A percentile compares a stretch with the other conserved stretches of the same genome.
These are phyloP conservation scores for Venturia canescens DNA, from an alignment of 1,140 invertebrate genomes.

Conservation along the genomic window DNA sequence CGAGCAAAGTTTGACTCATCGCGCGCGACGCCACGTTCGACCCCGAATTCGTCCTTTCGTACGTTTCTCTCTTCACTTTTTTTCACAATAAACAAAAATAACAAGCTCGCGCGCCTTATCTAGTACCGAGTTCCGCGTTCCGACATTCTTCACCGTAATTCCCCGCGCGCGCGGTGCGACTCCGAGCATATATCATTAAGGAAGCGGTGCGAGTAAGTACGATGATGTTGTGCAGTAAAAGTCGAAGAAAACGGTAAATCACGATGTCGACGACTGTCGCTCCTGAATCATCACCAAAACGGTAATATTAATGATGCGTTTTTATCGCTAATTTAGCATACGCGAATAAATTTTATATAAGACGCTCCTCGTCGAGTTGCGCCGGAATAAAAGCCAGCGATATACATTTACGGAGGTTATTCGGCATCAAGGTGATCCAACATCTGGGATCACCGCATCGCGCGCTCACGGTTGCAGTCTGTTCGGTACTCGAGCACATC, in stretches of 20 bases:
- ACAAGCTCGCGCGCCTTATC: too few species aligned
- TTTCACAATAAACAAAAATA: too few species aligned
- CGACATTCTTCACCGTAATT: background rate
- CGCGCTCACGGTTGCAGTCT: too few species aligned
- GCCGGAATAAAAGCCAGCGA: background rate
- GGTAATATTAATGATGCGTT: background rate
- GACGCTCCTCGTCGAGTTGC: background rate
- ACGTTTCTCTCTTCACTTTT: too few species aligned
- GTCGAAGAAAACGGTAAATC: background rate
- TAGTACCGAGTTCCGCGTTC: background rate
- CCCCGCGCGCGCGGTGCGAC: too few species aligned
- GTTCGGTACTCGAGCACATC: too few species aligned
- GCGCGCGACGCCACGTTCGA: too few species aligned
- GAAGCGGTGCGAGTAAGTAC: background rate
- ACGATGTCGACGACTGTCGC: background rate
- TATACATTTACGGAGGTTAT: too few species aligned
- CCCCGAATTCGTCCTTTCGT: too few species aligned
- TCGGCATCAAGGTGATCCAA: too few species aligned
- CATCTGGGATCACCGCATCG: too few species aligned
- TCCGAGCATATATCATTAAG: background rate
- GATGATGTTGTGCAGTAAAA: background rate
- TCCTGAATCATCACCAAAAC: background rate
- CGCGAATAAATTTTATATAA: background rate
- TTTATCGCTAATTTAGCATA: conserved; percentile 5
- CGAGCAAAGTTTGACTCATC: too few species aligned